phyloP scores from a whole-genome alignment of 2,113 vertebrate genomes.

The Delphinus delphis region DNA sequence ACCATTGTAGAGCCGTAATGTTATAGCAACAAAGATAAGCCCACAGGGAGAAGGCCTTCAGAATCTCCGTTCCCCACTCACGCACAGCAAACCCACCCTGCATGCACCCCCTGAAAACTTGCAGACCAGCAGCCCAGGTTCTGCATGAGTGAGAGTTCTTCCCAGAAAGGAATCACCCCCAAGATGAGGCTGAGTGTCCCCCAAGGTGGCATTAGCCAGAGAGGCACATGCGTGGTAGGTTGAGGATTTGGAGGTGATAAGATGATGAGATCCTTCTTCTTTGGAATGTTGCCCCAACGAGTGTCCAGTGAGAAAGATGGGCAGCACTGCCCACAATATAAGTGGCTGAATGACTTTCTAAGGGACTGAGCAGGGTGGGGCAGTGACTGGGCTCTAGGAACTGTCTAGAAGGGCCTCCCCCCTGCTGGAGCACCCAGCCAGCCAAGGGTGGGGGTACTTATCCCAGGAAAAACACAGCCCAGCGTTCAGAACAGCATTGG shows the following conservation, averaged over 20 bases:
- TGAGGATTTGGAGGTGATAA: background rate
- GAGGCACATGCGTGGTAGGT: rapidly evolving
- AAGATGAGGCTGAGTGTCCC: background rate
- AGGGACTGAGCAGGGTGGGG: background rate
- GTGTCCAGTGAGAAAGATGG: background rate
- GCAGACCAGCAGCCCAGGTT: background rate
- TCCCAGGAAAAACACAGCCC: background rate
- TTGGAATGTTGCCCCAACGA: background rate
- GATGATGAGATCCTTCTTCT: background rate
- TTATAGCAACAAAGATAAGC: background rate
- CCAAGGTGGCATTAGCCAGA: rapidly evolving
- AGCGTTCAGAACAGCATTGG: rapidly evolving
- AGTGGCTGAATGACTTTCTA: background rate
- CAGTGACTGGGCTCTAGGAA: background rate
- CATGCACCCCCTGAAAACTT: rapidly evolving
- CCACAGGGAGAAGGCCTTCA: background rate
- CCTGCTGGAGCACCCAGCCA: background rate
- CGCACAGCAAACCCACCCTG: too few relatives aligned
- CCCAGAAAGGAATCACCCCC: background rate
- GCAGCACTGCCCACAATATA: background rate
- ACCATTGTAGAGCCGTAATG: background rate
- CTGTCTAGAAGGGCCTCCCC: background rate
- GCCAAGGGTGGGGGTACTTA: background rate
- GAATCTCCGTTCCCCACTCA: background rate
- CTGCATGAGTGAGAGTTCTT: rapidly evolving